Evolutionary conservation across 2,888 invertebrate genomes (phyloP), one percentile per base, ranked within the genome.

Genomic region (Prostheceraeus crozeri): DNA sequence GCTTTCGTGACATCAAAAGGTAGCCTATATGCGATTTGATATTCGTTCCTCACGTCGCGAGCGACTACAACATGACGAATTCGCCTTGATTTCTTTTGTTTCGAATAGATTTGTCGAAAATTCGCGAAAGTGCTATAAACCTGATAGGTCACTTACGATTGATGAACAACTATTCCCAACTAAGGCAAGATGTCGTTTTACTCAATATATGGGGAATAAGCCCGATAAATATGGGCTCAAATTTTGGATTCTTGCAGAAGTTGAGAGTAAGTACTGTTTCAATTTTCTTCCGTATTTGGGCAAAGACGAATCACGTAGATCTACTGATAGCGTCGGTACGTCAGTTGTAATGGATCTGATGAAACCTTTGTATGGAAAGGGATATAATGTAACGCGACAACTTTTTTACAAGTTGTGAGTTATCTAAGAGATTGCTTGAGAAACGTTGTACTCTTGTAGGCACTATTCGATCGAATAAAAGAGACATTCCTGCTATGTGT

Each of bases 171-270:
- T 40, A 14, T 40, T 40, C 40, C 40, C 40, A 4, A 40, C 40
- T 23, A 40, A 40, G 40, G 40, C 40, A n/a, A 40, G 40, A 40
- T 40, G 40, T 40, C 40, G 40, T 16, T 40, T 40, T 40, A 40
- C 40, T 23, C 40, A 40, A 40, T 40, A 40, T 23, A 40, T 40
- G n/a, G 40, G 16, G 40, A 40, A 40, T 40, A 40, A 40, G 19
- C 40, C 40, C 16, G 40, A 40, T 23, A 40, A 40, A 40, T 40
- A 19, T n/a, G 40, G 40, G 16, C 16, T 40, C 16, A 40, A 40
- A 23, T 40, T 40, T 23, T 40, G 40, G 40, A 40, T 40, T 40
- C 40, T 40, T 40, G 40, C 40, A 14, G 40, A 40, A 40, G 40
- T 40, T 40, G 19, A 40, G 19, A 40, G 40, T 23, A 40, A 40